Conservation (phyloP, 2,888 invertebrate genomes). For the Drosophila algonquin region DNA sequence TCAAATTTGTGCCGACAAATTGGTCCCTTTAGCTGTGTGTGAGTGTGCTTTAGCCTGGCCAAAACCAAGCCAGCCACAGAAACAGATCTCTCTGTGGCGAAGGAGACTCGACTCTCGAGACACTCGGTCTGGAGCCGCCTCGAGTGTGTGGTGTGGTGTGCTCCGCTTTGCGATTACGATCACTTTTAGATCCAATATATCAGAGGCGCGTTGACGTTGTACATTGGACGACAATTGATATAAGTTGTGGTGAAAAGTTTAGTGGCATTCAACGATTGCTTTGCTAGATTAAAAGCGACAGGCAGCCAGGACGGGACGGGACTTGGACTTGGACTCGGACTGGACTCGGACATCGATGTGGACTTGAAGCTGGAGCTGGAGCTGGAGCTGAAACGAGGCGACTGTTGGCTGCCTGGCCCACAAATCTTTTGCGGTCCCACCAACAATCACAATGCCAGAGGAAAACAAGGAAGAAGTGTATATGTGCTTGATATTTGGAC, state of each 20-base stretch:
- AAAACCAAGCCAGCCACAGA: slow-evolving; percentile 23
- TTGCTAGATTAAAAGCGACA: slow-evolving; percentile 80
- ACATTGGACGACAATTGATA: slow-evolving; percentile 82
- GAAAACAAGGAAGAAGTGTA: slow-evolving; percentile 5
- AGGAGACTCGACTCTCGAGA: slow-evolving; percentile 10
- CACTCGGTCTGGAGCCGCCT: slow-evolving; percentile 36
- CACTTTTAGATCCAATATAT: slow-evolving; percentile 82
- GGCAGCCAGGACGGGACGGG: slow-evolving; percentile 47
- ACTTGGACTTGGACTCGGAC: slow-evolving; percentile 5
- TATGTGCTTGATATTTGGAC: background rate
- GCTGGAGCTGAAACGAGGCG: slow-evolving; percentile 38
- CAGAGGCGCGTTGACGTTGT: slow-evolving; percentile 80
- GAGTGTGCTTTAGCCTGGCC: slow-evolving; percentile 30
- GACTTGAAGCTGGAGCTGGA: slow-evolving; percentile 5
- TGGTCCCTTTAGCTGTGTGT: slow-evolving; percentile 30
- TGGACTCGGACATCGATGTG: slow-evolving; percentile 23
- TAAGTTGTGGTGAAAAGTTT: slow-evolving; percentile 82
- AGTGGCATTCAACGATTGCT: slow-evolving; percentile 82
- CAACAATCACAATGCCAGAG: slow-evolving; percentile 70
- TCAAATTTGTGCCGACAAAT: slow-evolving; percentile 46
- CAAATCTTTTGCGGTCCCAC: slow-evolving; percentile 64
- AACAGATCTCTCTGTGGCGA: slow-evolving; percentile 2
- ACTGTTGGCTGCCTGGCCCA: slow-evolving; percentile 60
- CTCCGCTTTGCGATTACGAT: slow-evolving; percentile 81
- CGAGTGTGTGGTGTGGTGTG: slow-evolving; percentile 51